These are phyloP conservation scores for Dermochelys coriacea DNA, from an alignment of 2,797 vertebrate species.

Conservation along the genomic window DNA sequence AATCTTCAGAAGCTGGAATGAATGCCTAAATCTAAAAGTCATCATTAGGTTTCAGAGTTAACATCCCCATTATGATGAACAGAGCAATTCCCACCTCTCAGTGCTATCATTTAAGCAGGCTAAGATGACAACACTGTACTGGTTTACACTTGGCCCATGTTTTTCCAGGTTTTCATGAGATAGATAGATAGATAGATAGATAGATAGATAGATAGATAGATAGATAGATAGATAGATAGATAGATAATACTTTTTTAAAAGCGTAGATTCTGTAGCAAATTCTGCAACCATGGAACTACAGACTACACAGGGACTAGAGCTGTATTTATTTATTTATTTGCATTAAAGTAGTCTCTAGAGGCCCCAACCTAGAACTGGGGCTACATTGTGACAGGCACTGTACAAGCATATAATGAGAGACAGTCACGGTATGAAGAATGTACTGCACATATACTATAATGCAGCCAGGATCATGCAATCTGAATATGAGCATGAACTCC, in stretches of 20 bases:
- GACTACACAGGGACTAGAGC: neutral
- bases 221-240: no score
- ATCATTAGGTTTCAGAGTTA: constrained; percentile 50
- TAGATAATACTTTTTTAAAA: neutral
- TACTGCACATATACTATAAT: neutral
- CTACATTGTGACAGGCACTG: neutral
- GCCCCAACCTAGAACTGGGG: neutral
- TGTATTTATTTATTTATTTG: neutral
- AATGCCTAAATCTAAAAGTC: constrained; percentile 61
- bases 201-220: no score
- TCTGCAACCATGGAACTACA: neutral
- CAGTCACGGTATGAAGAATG: neutral
- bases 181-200: no score
- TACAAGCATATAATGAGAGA: neutral
- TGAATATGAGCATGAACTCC: neutral
- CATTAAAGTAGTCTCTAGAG: neutral
- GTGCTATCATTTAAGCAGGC: neutral
- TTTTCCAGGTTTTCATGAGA: no score
- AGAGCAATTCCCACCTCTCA: constrained; percentile 50
- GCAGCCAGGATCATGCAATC: neutral
- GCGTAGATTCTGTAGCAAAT: neutral
- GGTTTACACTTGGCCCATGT: neutral
- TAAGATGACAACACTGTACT: neutral
- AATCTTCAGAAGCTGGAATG: constrained; percentile 2
- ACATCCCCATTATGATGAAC: constrained; percentile 65